phyloP scores from a whole-genome alignment of 1,140 invertebrate species.

The Thereuonema tuberculata region DNA sequence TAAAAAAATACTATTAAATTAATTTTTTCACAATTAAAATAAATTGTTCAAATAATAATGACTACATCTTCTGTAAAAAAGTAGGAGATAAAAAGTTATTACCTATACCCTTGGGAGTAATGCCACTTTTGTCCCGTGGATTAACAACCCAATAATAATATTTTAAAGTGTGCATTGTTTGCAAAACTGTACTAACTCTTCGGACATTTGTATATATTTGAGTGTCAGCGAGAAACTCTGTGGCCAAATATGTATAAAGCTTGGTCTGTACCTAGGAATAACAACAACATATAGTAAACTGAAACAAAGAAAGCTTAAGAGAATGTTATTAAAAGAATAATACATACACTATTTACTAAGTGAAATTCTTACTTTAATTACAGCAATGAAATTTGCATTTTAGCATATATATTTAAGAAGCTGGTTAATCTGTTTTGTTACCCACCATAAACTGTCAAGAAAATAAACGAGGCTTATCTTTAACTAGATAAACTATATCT shows the following conservation, averaged over 20 bases:
- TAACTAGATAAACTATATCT: no score
- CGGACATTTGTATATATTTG: conserved; percentile 96
- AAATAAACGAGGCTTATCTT: no score
- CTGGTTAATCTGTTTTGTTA: no score
- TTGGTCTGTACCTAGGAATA: conserved; percentile 59
- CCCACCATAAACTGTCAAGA: no score
- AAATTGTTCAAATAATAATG: no score
- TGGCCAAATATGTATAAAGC: conserved; percentile 92
- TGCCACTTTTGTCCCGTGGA: conserved; percentile 85
- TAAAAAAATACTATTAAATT: no score
- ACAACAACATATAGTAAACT: conserved; percentile 7
- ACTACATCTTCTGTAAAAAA: no score
- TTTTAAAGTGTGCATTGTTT: conserved; percentile 96
- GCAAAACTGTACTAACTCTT: conserved; percentile 88
- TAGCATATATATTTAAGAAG: no score
- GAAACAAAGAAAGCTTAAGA: conserved; percentile 1
- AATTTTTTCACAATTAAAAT: no score
- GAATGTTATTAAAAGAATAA: neutral
- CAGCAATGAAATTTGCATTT: neutral
- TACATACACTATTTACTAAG: no score
- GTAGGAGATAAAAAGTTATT: conserved; percentile 19
- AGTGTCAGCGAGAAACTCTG: conserved; percentile 92
- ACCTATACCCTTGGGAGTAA: conserved; percentile 87
- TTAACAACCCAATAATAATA: conserved; percentile 99
- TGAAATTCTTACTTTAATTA: conserved; percentile 2